Conservation (phyloP, 2,797 vertebrate species). For the Onychomys arenicola region DNA sequence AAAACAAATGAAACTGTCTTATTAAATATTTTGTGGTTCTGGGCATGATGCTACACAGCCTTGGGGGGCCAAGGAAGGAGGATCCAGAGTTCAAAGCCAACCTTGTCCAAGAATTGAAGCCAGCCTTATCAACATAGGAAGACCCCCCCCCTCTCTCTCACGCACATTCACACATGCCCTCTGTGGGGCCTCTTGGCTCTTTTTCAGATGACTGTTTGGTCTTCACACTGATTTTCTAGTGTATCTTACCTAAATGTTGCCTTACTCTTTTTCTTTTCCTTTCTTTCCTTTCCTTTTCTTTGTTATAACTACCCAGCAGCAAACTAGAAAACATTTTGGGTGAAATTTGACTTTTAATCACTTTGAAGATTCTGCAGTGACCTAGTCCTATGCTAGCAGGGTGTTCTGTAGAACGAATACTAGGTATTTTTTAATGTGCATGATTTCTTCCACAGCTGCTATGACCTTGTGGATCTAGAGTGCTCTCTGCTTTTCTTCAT, state of each 20-base stretch:
- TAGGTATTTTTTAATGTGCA: slow-evolving; percentile 19
- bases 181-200: background rate
- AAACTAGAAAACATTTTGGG: slow-evolving; percentile 29
- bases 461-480: background rate
- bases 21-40: background rate
- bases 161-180: background rate
- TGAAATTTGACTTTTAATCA: slow-evolving; percentile 58
- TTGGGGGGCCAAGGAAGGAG: background rate
- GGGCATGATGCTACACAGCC: background rate
- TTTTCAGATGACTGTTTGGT: slow-evolving; percentile 40
- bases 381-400: background rate
- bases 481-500: background rate
- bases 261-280: background rate
- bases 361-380: background rate
- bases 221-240: background rate
- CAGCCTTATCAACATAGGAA: background rate
- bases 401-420: background rate
- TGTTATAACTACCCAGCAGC: background rate
- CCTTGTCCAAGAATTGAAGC: background rate
- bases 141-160: background rate
- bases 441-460: slow-evolving; percentile 34
- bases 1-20: slow-evolving; percentile 22
- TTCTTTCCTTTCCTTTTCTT: background rate
- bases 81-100: background rate
- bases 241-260: slow-evolving; percentile 8